Percentiles rank a stretch among this genome's conserved stretches.
These are phyloP conservation scores for Notarius quadriscutis DNA, from an alignment of 2,113 vertebrate species.

Conservation along the genomic window DNA sequence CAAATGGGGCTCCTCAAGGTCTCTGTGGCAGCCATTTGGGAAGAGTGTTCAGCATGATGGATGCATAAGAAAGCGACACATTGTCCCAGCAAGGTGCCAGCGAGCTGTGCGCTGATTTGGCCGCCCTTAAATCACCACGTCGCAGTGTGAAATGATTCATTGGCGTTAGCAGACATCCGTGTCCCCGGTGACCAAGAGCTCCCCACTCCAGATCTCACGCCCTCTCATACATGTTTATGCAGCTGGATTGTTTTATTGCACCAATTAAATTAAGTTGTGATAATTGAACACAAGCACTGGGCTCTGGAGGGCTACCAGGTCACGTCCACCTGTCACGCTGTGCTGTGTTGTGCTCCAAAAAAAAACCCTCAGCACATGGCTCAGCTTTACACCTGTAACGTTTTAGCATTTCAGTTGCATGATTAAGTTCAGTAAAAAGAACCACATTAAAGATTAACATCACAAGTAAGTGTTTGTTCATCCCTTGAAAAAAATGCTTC, in stretches of 20 bases:
- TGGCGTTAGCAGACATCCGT: constrained; percentile 61
- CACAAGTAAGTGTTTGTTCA: constrained; percentile 12
- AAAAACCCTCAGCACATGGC: constrained; percentile 17
- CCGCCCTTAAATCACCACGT: constrained; percentile 68
- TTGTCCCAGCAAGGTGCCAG: constrained; percentile 70
- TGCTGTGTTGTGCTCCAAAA: constrained; percentile 27
- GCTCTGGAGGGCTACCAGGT: constrained; percentile 62
- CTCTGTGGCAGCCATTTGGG: constrained; percentile 73
- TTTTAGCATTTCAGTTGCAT: constrained; percentile 40
- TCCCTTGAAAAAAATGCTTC: constrained; percentile 1
- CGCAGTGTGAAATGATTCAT: constrained; percentile 71
- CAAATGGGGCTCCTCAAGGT: constrained; percentile 70
- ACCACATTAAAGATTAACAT: constrained; percentile 25
- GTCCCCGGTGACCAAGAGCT: constrained; percentile 66
- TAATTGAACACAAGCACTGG: constrained; percentile 67
- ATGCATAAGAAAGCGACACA: constrained; percentile 73
- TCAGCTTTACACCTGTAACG: constrained; percentile 44
- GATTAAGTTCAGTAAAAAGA: constrained; percentile 29
- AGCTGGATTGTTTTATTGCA: constrained; percentile 79
- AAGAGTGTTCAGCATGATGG: constrained; percentile 70
- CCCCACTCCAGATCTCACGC: constrained; percentile 73
- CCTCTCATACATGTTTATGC: constrained; percentile 77
- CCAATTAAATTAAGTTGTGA: constrained; percentile 71
- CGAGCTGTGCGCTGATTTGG: constrained; percentile 67
- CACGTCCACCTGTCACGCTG: constrained; percentile 67